phyloP scores from a whole-genome alignment of 2,797 vertebrate genomes.

The Oryzias dopingdopingensis region DNA sequence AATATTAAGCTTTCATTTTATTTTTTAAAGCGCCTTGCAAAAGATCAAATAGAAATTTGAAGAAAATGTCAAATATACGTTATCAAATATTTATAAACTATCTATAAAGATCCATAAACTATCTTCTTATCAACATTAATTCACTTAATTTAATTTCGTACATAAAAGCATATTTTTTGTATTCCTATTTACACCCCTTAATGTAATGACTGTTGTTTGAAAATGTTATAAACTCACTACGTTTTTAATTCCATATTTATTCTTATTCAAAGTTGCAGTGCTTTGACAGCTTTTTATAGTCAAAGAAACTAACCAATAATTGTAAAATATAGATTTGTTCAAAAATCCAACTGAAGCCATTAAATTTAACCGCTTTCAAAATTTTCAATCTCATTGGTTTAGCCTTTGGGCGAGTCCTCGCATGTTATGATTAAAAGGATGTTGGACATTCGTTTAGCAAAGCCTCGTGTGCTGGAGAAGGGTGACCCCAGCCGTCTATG shows the following conservation, averaged over 20 bases:
- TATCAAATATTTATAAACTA: too few species aligned
- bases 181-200: too few species aligned
- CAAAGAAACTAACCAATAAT: not conserved
- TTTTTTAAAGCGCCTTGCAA: too few species aligned
- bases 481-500: slow-evolving; percentile 49
- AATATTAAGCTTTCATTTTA: too few species aligned
- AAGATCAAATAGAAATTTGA: too few species aligned
- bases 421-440: slow-evolving; percentile 38
- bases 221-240: too few species aligned
- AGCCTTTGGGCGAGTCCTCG: slow-evolving; percentile 15
- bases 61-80: too few species aligned
- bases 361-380: slow-evolving; percentile 15
- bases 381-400: slow-evolving; percentile 1
- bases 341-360: not conserved
- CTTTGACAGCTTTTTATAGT: not conserved
- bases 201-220: too few species aligned
- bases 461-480: slow-evolving; percentile 50
- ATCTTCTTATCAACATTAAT: too few species aligned
- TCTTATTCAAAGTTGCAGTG: not conserved
- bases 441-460: slow-evolving; percentile 61
- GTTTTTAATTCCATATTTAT: not conserved
- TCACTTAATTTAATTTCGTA: too few species aligned
- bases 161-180: too few species aligned
- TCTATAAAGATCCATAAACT: too few species aligned
- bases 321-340: not conserved